Conservation (phyloP, 2,888 invertebrate species). For the Mesoligia furuncula region DNA sequence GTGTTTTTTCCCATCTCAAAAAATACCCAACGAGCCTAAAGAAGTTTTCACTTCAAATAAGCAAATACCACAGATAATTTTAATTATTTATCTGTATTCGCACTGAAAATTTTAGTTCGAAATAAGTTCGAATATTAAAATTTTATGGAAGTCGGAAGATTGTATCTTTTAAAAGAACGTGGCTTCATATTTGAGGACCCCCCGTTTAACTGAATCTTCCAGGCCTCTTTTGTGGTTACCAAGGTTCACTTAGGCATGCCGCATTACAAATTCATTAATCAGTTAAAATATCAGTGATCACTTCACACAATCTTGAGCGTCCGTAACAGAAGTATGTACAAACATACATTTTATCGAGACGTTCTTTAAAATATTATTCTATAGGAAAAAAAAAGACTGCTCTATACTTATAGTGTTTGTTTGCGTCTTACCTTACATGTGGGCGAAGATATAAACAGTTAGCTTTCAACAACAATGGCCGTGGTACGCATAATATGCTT, state of each 20-base stretch:
- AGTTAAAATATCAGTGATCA: not conserved
- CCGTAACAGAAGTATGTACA: not conserved
- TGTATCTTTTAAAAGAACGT: not conserved
- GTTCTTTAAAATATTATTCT: not conserved
- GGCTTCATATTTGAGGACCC: not conserved
- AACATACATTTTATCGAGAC: not conserved
- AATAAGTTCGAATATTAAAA: not conserved
- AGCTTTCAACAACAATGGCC: conserved; percentile 65
- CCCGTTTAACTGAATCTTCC: not conserved
- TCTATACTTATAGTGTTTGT: conserved; percentile 26
- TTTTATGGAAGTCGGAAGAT: not conserved
- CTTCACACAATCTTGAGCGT: not conserved
- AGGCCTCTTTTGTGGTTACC: not conserved
- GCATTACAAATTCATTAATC: not conserved
- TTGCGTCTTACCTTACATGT: conserved; percentile 45
- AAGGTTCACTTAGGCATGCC: not conserved
- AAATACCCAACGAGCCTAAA: too few relatives aligned
- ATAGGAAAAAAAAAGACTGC: conserved; percentile 17
- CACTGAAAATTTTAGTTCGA: not conserved
- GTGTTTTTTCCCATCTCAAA: too few relatives aligned
- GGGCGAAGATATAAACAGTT: conserved; percentile 67
- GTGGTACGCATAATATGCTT: conserved; percentile 60
- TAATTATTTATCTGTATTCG: conserved; percentile 29
- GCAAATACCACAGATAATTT: conserved; percentile 15
- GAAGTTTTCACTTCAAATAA: not conserved